Evolutionary conservation across 2,888 invertebrate genomes (phyloP).

Genomic region (Stenodema calcarata): DNA sequence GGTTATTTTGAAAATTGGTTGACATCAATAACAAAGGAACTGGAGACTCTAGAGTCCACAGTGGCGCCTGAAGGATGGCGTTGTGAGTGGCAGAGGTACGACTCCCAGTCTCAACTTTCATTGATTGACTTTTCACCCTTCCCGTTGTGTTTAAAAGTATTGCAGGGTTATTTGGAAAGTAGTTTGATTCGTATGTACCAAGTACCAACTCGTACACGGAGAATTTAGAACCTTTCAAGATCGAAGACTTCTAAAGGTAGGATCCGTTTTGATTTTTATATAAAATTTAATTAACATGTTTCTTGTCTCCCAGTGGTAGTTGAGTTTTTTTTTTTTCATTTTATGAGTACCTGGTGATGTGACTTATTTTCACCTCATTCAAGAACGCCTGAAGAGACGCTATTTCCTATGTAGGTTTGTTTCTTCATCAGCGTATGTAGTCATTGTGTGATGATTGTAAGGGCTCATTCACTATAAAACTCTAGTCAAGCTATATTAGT

Average conservation of each 20-base stretch:
- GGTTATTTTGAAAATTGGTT: constrained; percentile 70
- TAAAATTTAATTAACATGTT: neutral
- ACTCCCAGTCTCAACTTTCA: constrained; percentile 46
- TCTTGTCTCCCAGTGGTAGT: neutral
- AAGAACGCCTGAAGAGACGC: too few relatives aligned
- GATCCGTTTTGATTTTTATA: neutral
- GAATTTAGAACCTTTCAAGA: constrained; percentile 20
- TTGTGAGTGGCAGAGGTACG: constrained; percentile 78
- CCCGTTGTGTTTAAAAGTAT: constrained; percentile 40
- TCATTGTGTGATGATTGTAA: neutral
- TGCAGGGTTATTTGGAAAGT: constrained; percentile 29
- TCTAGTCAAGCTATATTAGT: too few relatives aligned
- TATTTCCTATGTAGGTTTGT: neutral
- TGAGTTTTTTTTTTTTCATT: neutral
- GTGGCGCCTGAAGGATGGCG: constrained; percentile 73
- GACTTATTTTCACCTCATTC: too few relatives aligned
- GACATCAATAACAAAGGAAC: constrained; percentile 67
- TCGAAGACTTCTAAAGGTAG: constrained; percentile 29
- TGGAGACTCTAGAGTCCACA: constrained; percentile 70
- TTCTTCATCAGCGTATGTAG: neutral
- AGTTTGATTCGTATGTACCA: constrained; percentile 11
- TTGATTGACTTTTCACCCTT: constrained; percentile 45
- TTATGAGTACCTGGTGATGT: neutral
- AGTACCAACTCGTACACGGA: neutral
- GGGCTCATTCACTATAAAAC: too few relatives aligned